Evolutionary conservation across 2,888 invertebrate genomes (phyloP), one percentile per base, ranked within the genome.

Genomic region (Volucella zonaria): DNA sequence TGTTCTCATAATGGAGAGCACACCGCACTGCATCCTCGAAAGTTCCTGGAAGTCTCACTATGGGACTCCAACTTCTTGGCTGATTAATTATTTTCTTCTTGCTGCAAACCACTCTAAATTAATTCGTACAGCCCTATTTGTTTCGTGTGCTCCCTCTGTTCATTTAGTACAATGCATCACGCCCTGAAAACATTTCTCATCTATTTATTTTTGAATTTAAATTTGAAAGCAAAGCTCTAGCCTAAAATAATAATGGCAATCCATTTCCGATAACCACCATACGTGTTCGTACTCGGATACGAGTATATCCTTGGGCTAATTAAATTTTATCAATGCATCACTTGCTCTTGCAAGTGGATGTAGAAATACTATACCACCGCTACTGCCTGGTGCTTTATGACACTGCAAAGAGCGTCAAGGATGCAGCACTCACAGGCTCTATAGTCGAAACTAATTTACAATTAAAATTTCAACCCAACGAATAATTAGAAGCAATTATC

Each of bases 301-400:
- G 0, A 1, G 18, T 6, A 31, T 31, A 31, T 6, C 6, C 31
- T 31, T 47, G n/a, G 49, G 3, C 31, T 79, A 79, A 83, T 83
- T 83, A 66, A 79, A 79, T 79, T 74, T 75, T 83, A 75, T 78
- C 68, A 74, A 75, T 54, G 64, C 79, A 59, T 74, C 59, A 64
- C 31, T 15, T 15, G 10, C n/a, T 10, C 51, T 18, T 31, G 9
- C 23, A 18, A 9, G 51, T 52, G 12, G 18, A 2, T 59, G 58
- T 14, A 58, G 14, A 14, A 1, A 1, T 18, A 18, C 18, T 18
- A 31, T 3, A 15, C 18, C 9, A 54, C 12, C 1, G 52, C 23
- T 18, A 38, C 56, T 38, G n/a, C n/a, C 38, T 12, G 40, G 8
- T 38, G 40, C 12, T 3, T 58, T 23, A 38, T 56, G 31, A 38